Conservation (phyloP, 2,888 invertebrate genomes). For the Morpho deidamia region DNA sequence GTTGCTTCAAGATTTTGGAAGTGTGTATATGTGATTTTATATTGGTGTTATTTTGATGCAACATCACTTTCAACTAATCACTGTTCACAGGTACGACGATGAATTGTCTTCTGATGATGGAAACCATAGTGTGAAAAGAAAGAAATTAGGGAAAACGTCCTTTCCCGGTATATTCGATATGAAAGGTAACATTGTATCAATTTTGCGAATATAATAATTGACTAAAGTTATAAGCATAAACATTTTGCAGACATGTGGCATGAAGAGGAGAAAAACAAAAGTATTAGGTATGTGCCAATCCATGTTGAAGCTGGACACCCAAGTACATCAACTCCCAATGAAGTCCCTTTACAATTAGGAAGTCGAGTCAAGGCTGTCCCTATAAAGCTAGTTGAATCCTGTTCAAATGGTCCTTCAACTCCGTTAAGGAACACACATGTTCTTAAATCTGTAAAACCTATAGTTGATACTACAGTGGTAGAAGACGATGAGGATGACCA, state of each 20-base stretch:
- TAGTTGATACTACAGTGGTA: slow-evolving; percentile 48
- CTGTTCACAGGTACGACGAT: slow-evolving; percentile 56
- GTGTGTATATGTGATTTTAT: slow-evolving; percentile 29
- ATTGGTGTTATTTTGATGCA: no score
- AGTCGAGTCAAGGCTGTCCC: slow-evolving; percentile 43
- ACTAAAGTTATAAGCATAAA: neutral
- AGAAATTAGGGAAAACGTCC: slow-evolving; percentile 49
- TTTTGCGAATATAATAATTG: neutral
- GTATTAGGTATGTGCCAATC: slow-evolving; percentile 64
- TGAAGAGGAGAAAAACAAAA: slow-evolving; percentile 39
- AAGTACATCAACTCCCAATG: slow-evolving; percentile 67
- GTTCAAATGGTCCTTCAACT: slow-evolving; percentile 44
- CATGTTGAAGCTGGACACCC: slow-evolving; percentile 54
- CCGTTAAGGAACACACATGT: slow-evolving; percentile 48
- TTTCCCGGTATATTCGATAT: slow-evolving; percentile 55
- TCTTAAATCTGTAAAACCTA: slow-evolving; percentile 48
- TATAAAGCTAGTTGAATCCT: slow-evolving; percentile 42
- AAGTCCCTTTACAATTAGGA: slow-evolving; percentile 30
- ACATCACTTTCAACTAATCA: neutral
- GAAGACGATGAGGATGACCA: slow-evolving; percentile 55
- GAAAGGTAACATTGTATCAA: slow-evolving; percentile 41
- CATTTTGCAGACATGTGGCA: slow-evolving; percentile 22
- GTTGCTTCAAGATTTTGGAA: slow-evolving; percentile 63
- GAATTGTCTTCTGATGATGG: slow-evolving; percentile 62
- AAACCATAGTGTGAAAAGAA: slow-evolving; percentile 57